Evolutionary conservation across 1,140 invertebrate species (phyloP), one percentile per base, ranked within the genome.

Genomic region (Oryzaephilus surinamensis): DNA sequence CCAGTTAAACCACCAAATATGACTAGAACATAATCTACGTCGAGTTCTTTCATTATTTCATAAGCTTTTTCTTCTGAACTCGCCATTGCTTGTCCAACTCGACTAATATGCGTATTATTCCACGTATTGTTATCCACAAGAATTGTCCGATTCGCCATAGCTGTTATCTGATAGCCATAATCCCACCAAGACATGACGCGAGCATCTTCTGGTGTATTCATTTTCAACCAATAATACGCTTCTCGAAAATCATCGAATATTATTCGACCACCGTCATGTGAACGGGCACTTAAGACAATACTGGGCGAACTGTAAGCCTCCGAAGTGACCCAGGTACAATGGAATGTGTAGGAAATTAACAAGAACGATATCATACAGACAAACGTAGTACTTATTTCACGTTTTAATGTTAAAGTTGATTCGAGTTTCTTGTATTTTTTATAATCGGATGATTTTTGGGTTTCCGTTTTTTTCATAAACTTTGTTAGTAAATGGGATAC

Each of bases 151-250:
- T 98, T 98, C 3, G 93, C 94, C 93, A 98, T 97, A 8, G 92
- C 92, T 13, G 94, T 97, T 67, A 98, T 97, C 67, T 98, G 95
- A 67, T 98, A 98, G 4, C 95, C 95, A 67, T 98, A 98, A 79
- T 98, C 95, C 95, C 95, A 98, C 95, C 95, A 97, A 2, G 91
- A 96, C 95, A 98, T 98, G 23, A 98, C 81, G 66, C 90, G 87
- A 3, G 93, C 82, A 69, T 96, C 81, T 67, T 86, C 79, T 1
- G 90, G 82, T 10, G 95, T 98, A 61, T 98, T 98, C 79, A 95
- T 93, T 60, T 91, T 79, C 35, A 98, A 70, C 94, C 95, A 97
- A 55, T 93, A 95, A 69, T 97, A 97, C 15, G 93, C 92, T 70
- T 98, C 95, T 51, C 95, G 76, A 65, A 97, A 97, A 69, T 97